Percentiles rank a stretch among this genome's conserved stretches.
Evolutionary conservation across 2,113 vertebrate genomes (phyloP).

Genomic region (Colistium nudipinnis): DNA sequence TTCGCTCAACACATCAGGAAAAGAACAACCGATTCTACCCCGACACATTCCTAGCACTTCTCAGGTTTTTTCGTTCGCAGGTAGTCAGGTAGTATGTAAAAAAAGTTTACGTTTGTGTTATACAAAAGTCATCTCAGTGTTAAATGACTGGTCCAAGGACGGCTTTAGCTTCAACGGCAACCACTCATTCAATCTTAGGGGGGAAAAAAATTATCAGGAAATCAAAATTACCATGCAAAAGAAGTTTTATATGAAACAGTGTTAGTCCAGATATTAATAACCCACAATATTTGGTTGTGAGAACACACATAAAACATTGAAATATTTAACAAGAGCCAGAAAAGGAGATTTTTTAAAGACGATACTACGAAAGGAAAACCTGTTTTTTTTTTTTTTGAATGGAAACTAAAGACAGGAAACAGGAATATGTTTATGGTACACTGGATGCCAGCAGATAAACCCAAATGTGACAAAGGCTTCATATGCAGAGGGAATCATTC

Average conservation of each 20-base stretch:
- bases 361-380: constrained; percentile 46
- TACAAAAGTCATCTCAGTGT: background rate
- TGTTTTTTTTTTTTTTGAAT: background rate
- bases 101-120: background rate
- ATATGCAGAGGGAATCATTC: constrained; percentile 23
- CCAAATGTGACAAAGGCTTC: constrained; percentile 40
- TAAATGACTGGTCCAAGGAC: constrained; percentile 3
- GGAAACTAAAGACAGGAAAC: constrained; percentile 22
- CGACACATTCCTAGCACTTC: constrained; percentile 57
- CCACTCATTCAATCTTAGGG: background rate
- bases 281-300: background rate
- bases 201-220: background rate
- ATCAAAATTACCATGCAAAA: background rate
- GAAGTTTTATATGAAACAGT: constrained; percentile 15
- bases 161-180: background rate
- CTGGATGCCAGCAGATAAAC: constrained; percentile 76
- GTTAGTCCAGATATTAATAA: constrained; percentile 31
- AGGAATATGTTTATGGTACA: constrained; percentile 40
- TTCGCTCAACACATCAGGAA: constrained; percentile 63
- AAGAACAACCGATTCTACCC: constrained; percentile 22
- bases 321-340: constrained; percentile 37
- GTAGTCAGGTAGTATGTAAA: constrained; percentile 20
- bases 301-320: constrained; percentile 22
- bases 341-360: constrained; percentile 41
- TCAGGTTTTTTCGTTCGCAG: constrained; percentile 21